Evolutionary conservation across 2,797 vertebrate species (phyloP).

Genomic region (Buphagus erythrorhynchus): DNA sequence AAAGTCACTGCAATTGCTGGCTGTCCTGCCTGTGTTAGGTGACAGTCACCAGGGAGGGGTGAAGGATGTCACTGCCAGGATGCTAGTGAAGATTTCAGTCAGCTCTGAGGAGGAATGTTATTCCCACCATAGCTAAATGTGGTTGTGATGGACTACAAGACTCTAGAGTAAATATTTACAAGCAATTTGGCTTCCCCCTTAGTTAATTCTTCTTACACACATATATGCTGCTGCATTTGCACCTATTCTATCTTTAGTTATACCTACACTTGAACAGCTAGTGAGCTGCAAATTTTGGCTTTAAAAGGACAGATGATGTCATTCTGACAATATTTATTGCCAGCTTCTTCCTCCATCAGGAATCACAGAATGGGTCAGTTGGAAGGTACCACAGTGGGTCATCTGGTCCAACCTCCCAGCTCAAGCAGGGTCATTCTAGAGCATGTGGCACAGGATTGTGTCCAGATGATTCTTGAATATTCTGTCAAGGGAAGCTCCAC

Average conservation of each 20-base stretch:
- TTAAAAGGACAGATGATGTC: background rate
- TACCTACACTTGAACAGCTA: background rate
- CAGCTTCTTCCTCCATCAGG: background rate
- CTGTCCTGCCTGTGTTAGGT: background rate
- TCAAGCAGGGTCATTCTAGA: background rate
- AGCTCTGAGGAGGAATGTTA: rapidly evolving
- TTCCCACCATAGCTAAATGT: background rate
- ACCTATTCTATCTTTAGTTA: background rate
- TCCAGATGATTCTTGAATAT: background rate
- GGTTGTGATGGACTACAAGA: background rate
- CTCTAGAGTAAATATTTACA: background rate
- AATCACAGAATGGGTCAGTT: background rate
- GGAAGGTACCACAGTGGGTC: background rate
- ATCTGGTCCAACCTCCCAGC: background rate
- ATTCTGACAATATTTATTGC: background rate
- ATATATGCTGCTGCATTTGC: background rate
- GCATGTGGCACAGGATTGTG: background rate
- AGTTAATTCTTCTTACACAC: background rate
- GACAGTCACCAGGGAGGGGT: background rate
- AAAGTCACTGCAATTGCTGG: background rate
- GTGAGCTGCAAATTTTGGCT: background rate
- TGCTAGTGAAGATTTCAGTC: background rate
- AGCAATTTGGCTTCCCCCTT: background rate
- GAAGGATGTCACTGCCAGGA: background rate
- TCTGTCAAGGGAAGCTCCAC: background rate